Evolutionary conservation across 2,113 vertebrate species (phyloP).

Genomic region (Tyto alba): DNA sequence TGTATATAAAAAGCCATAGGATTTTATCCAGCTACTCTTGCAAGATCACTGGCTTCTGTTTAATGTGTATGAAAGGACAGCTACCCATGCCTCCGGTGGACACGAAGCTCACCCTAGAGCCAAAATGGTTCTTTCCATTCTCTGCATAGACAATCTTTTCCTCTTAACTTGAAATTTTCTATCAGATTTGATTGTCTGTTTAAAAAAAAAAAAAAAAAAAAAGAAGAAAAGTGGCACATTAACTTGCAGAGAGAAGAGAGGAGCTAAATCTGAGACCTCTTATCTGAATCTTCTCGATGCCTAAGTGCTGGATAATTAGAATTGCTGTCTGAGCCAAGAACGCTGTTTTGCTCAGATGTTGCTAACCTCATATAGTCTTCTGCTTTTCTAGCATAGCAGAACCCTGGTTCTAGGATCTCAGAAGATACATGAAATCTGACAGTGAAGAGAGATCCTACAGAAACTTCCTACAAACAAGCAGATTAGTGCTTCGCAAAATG

Average conservation of each 20-base stretch:
- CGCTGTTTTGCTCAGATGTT: background rate
- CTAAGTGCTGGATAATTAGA: conserved; percentile 56
- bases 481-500: background rate
- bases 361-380: background rate
- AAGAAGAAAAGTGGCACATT: background rate
- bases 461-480: background rate
- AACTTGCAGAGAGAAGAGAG: conserved; percentile 38
- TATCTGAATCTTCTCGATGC: conserved; percentile 35
- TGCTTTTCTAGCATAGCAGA: background rate
- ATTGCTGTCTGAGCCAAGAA: conserved; percentile 30
- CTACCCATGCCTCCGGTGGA: background rate
- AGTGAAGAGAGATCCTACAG: background rate
- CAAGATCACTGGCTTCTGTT: background rate
- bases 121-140: conserved; percentile 20
- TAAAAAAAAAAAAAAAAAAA: background rate
- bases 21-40: background rate
- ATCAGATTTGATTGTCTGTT: conserved; percentile 32
- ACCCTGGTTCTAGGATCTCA: background rate
- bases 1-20: background rate
- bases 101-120: background rate
- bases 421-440: background rate
- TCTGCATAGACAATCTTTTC: background rate
- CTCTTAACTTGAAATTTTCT: background rate
- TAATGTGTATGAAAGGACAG: background rate
- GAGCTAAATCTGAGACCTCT: conserved; percentile 57